Conservation (phyloP, 2,797 vertebrate genomes). For the Spinus olivaceus region DNA sequence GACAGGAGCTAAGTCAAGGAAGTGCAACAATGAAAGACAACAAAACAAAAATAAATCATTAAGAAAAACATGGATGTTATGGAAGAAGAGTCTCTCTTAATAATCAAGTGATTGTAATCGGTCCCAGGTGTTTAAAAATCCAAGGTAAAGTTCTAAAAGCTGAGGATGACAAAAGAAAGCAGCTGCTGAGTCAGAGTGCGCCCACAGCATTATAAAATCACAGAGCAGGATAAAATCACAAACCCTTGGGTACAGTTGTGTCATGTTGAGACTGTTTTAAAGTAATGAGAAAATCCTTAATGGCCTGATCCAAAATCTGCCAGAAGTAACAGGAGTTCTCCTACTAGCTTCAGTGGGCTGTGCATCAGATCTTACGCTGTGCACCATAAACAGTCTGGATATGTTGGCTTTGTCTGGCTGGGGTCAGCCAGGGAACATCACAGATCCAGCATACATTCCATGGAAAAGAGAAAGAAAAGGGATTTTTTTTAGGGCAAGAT, state of each 20-base stretch:
- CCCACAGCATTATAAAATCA: neutral
- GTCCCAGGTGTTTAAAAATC: conserved; percentile 42
- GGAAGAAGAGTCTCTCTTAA: conserved; percentile 13
- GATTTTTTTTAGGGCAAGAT: neutral
- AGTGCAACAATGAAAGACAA: neutral
- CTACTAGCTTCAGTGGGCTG: neutral
- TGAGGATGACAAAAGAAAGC: conserved; percentile 1
- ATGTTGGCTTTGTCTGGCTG: neutral
- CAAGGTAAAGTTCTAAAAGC: conserved; percentile 27
- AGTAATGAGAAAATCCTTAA: conserved; percentile 7
- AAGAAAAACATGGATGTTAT: neutral
- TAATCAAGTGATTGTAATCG: conserved; percentile 27
- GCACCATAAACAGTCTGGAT: neutral
- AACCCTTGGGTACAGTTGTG: neutral
- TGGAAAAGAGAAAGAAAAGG: neutral
- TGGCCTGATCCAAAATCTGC: conserved; percentile 23
- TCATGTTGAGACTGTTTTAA: neutral
- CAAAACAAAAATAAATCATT: neutral
- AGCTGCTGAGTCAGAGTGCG: neutral
- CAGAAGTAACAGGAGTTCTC: neutral
- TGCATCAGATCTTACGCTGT: neutral
- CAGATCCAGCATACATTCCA: neutral
- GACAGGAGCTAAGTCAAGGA: neutral
- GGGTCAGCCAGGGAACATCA: neutral
- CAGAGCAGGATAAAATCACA: neutral